phyloP scores from a whole-genome alignment of 2,113 vertebrate species.

The Deroptyus accipitrinus region DNA sequence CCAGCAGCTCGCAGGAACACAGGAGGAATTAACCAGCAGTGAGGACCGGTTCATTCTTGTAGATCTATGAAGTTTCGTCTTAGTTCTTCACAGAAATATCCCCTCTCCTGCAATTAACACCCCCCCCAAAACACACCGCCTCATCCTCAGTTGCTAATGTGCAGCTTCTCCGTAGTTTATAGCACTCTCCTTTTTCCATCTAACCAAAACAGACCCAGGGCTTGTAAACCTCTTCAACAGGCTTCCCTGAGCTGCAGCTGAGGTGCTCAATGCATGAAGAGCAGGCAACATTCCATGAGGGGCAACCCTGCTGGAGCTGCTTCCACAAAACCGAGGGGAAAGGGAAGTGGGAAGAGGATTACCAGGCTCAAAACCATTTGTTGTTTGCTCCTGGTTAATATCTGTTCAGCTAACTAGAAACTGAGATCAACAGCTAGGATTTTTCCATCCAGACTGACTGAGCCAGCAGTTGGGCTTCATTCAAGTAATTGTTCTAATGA shows the following conservation, averaged over 20 bases:
- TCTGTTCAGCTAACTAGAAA: not conserved
- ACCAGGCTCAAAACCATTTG: not conserved
- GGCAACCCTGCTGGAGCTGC: not conserved
- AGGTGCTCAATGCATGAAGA: not conserved
- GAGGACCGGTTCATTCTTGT: not conserved
- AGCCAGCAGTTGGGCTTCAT: constrained; percentile 31
- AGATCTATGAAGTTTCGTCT: not conserved
- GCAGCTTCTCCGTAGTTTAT: not conserved
- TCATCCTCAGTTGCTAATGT: not conserved
- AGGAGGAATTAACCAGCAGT: not conserved
- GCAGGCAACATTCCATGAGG: not conserved
- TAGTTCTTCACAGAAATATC: not conserved
- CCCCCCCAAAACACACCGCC: accelerated
- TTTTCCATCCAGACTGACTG: not conserved
- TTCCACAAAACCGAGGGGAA: not conserved
- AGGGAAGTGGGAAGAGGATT: not conserved
- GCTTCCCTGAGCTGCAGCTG: not conserved
- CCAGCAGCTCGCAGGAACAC: not conserved
- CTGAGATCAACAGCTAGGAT: not conserved
- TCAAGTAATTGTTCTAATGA: constrained; percentile 42
- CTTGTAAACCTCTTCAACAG: not conserved
- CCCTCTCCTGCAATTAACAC: not conserved
- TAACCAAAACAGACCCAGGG: not conserved
- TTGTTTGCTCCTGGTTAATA: not conserved
- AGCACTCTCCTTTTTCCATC: not conserved